Base-by-base conservation (phyloP, 2,888 invertebrate species). In the Cryptocephalus primarius region DNA sequence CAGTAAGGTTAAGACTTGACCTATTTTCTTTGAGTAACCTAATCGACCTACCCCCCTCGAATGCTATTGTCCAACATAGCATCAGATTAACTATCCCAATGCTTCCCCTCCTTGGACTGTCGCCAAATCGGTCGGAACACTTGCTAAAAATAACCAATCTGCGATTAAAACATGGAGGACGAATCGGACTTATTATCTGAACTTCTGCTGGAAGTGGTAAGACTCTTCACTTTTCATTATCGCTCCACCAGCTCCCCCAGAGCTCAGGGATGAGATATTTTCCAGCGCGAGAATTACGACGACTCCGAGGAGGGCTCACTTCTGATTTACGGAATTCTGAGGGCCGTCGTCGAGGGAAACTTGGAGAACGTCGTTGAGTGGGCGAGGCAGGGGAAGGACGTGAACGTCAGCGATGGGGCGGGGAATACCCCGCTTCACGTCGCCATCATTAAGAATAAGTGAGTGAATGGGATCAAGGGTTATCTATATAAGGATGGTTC, bases 401-500 rank as follows among this genome's bases (percentile, higher is more conserved):
- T 60, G 10, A 60, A 61, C 48, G 49, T 56, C 13, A 57, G 55
- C 39, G 62, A 62, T 43, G 60, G 59, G 34, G 48, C 51, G 47
- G 61, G 61, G n/a, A 59, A 61, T 51, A 59, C 60, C 10, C 57
- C 63, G 11, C 47, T 64, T 33, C 64, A 63, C 46, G 39, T 57
- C 9, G 59, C 61, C 12, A 55, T 58, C 4, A 32, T 58, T 10
- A 54, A 50, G 44, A 53, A 60, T 33, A 57, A 54, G 62, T 62
- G 56, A 55, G 57, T 42, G 32, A 31, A 6, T 13, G 8, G n/a
- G 32, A 14, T 11, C 33, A 32, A 41, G 8, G 8, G 13, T 44
- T 12, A 36, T 39, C 2, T 8, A 8, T 8, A 8, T 39, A 22
- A 22, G 22, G 22, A 6, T 4, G 22, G 22, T 22, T 22, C 2